Percentiles rank a stretch among this genome's conserved stretches.
Conservation (phyloP, 2,113 vertebrate genomes). For the Hepsetus odoe region DNA sequence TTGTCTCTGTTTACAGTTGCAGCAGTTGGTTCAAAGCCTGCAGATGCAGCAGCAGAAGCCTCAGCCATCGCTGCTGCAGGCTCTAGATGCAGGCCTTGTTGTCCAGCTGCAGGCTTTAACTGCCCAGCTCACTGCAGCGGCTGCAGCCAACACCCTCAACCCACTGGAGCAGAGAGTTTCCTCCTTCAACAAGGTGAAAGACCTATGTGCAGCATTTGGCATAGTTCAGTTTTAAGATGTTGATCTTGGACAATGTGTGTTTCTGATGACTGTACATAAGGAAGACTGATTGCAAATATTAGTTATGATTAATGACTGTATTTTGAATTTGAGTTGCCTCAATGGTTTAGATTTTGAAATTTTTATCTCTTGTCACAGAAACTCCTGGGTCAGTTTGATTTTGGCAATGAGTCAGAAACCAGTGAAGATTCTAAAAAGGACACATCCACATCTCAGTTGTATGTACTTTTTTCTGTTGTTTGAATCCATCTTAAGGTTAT, state of each 20-base stretch:
- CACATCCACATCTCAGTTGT: conserved; percentile 86
- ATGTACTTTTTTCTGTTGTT: conserved; percentile 61
- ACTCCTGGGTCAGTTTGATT: conserved; percentile 96
- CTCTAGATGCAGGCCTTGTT: conserved; percentile 93
- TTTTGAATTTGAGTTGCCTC: not conserved
- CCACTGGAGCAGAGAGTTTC: conserved; percentile 94
- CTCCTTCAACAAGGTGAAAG: conserved; percentile 94
- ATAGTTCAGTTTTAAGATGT: not conserved
- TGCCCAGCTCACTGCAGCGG: conserved; percentile 95
- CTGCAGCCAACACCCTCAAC: conserved; percentile 91
- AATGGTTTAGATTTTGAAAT: not conserved
- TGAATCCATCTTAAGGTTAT: not conserved
- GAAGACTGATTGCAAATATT: not conserved
- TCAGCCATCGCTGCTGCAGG: conserved; percentile 94
- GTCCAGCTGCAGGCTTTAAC: conserved; percentile 97
- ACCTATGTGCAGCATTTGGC: not conserved
- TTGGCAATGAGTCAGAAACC: conserved; percentile 88
- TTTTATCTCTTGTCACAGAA: conserved; percentile 77
- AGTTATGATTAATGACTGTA: not conserved
- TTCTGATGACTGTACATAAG: not conserved
- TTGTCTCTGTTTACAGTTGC: conserved; percentile 76
- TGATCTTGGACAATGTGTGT: not conserved
- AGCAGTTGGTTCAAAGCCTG: conserved; percentile 95
- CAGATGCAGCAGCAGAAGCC: conserved; percentile 99
- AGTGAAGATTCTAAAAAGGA: conserved; percentile 94